Evolutionary conservation across 2,888 invertebrate genomes (phyloP).

Genomic region (Nomada goodeniana): DNA sequence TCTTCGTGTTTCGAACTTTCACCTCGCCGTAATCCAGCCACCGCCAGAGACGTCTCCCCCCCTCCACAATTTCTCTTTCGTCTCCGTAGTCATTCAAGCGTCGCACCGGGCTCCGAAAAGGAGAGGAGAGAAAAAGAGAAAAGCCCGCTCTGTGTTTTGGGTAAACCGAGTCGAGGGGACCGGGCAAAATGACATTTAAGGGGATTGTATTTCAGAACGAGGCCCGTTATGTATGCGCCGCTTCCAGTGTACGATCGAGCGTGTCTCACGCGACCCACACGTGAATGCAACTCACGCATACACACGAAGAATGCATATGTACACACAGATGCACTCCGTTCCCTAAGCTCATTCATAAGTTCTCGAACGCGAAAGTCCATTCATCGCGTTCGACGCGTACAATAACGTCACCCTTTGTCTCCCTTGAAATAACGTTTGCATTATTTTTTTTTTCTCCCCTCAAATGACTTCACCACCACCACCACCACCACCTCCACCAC

Average conservation of each 20-base stretch:
- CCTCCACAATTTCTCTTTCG: not conserved
- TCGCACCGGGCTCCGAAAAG: not conserved
- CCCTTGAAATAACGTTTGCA: constrained; percentile 54
- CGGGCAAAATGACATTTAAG: constrained; percentile 17
- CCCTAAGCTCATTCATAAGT: constrained; percentile 77
- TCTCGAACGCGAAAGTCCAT: constrained; percentile 61
- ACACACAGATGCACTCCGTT: constrained; percentile 44
- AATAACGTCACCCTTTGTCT: constrained; percentile 51
- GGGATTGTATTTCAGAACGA: constrained; percentile 44
- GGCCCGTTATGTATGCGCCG: not conserved
- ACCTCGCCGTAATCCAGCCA: constrained; percentile 3
- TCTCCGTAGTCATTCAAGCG: not conserved
- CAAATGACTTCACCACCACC: constrained; percentile 15
- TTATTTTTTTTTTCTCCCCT: constrained; percentile 13
- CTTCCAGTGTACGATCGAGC: constrained; percentile 21
- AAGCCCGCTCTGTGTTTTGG: constrained; percentile 22
- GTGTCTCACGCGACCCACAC: constrained; percentile 7
- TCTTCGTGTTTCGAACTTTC: constrained; percentile 7
- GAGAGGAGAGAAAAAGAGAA: not conserved
- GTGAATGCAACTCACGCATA: constrained; percentile 5
- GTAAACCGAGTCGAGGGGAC: constrained; percentile 5
- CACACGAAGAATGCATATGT: constrained; percentile 24
- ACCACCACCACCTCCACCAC: not conserved
- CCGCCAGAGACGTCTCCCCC: not conserved
- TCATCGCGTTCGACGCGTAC: constrained; percentile 58